Evolutionary conservation across 1,140 invertebrate species (phyloP).

Genomic region (Aphidius ervi): DNA sequence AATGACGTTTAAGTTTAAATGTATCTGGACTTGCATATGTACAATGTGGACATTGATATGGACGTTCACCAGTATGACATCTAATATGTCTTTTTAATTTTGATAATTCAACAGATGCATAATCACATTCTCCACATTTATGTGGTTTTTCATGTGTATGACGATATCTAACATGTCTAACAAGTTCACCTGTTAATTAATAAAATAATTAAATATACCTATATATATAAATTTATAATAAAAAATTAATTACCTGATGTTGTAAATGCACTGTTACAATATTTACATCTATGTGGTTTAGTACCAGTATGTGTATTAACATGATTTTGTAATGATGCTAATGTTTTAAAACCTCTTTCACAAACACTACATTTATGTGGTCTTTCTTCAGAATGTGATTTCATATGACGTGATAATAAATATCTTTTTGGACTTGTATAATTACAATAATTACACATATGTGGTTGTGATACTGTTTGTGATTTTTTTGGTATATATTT

Average conservation of each 20-base stretch:
- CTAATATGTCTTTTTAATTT: slow-evolving; percentile 90
- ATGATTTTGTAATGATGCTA: slow-evolving; percentile 91
- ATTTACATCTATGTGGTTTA: slow-evolving; percentile 92
- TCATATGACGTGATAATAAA: slow-evolving; percentile 88
- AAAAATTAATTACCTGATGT: slow-evolving; percentile 68
- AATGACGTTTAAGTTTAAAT: slow-evolving; percentile 92
- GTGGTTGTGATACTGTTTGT: slow-evolving; percentile 65
- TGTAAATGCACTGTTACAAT: slow-evolving; percentile 89
- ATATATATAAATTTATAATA: slow-evolving; percentile 6
- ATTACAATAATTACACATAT: slow-evolving; percentile 86
- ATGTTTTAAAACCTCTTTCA: slow-evolving; percentile 91
- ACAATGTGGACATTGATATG: slow-evolving; percentile 91
- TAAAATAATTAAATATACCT: background rate
- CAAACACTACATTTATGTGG: slow-evolving; percentile 94
- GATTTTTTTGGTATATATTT: slow-evolving; percentile 68
- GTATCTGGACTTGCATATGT: slow-evolving; percentile 97
- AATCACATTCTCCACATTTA: slow-evolving; percentile 91
- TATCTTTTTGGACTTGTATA: slow-evolving; percentile 88
- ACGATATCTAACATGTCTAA: slow-evolving; percentile 85
- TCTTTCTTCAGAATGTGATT: slow-evolving; percentile 90
- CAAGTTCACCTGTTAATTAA: slow-evolving; percentile 73
- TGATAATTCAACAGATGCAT: slow-evolving; percentile 89
- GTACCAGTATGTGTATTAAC: slow-evolving; percentile 95
- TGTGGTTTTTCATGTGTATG: slow-evolving; percentile 96
- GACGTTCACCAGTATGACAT: slow-evolving; percentile 84